Evolutionary conservation across 2,888 invertebrate species (phyloP).

Genomic region (Hyalella azteca): DNA sequence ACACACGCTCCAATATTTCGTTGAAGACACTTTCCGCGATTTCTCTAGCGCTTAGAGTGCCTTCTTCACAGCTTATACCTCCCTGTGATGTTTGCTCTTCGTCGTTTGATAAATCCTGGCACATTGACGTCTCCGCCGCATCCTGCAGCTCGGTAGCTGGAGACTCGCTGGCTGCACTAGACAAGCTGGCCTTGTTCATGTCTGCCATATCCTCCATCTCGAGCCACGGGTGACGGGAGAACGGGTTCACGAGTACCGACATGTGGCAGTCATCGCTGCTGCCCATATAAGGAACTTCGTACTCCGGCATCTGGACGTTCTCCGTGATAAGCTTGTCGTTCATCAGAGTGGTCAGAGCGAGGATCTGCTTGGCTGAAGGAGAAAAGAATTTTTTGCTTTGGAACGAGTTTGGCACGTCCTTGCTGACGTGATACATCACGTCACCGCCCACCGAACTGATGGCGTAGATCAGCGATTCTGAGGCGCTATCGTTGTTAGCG

Average conservation of each 20-base stretch:
- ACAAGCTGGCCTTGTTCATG: conserved; percentile 48
- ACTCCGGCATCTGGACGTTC: conserved; percentile 64
- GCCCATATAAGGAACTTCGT: conserved; percentile 66
- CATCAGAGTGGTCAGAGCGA: conserved; percentile 67
- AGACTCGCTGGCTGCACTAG: conserved; percentile 33
- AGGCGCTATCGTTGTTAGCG: conserved; percentile 34
- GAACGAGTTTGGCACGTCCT: conserved; percentile 61
- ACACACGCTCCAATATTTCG: conserved; percentile 69
- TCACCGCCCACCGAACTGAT: conserved; percentile 83
- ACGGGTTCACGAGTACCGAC: conserved; percentile 73
- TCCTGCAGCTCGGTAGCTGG: conserved; percentile 10
- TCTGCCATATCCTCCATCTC: conserved; percentile 58
- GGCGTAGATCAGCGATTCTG: conserved; percentile 74
- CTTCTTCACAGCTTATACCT: conserved; percentile 43
- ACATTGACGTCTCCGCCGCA: neutral
- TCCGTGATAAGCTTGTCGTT: conserved; percentile 64
- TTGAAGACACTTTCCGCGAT: conserved; percentile 69
- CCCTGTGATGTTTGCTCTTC: neutral
- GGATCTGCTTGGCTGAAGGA: conserved; percentile 66
- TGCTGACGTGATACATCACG: conserved; percentile 72
- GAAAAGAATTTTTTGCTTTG: conserved; percentile 60
- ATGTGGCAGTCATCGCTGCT: conserved; percentile 66
- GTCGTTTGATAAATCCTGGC: neutral
- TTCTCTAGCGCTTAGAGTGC: conserved; percentile 52
- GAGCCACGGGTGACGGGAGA: conserved; percentile 61